These are phyloP conservation scores for Thereva unica DNA, from an alignment of 2,888 invertebrate genomes.

Conservation along the genomic window DNA sequence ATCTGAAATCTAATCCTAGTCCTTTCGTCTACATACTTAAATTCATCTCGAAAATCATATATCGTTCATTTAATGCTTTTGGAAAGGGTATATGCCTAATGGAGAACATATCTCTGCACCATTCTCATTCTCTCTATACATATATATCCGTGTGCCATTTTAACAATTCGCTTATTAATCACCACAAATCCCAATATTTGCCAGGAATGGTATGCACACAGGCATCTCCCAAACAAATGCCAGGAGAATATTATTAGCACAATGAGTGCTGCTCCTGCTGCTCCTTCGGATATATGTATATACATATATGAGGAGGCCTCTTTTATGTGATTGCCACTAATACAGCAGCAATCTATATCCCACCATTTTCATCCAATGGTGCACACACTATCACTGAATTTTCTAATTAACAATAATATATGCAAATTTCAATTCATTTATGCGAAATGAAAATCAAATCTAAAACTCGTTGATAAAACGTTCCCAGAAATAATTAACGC, in stretches of 20 bases:
- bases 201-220: slow-evolving; percentile 8
- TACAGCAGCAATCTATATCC: neutral
- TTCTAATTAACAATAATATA: slow-evolving; percentile 33
- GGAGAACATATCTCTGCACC: neutral
- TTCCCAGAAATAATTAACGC: neutral
- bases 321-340: neutral
- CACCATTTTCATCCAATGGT: neutral
- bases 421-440: slow-evolving; percentile 31
- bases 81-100: too few relatives aligned
- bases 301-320: neutral
- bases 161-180: slow-evolving; percentile 21
- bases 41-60: too few relatives aligned
- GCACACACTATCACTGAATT: slow-evolving; percentile 18
- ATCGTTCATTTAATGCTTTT: too few relatives aligned
- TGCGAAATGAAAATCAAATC: slow-evolving; percentile 32
- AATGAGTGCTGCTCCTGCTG: neutral
- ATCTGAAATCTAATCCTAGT: too few relatives aligned
- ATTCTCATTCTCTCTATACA: neutral
- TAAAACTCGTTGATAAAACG: neutral
- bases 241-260: neutral
- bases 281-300: too few relatives aligned
- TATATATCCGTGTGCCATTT: slow-evolving; percentile 5
- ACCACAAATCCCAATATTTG: slow-evolving; percentile 14
- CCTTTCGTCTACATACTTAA: too few relatives aligned
- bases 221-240: neutral